phyloP scores from a whole-genome alignment of 2,113 vertebrate species.

The Trichechus manatus region DNA sequence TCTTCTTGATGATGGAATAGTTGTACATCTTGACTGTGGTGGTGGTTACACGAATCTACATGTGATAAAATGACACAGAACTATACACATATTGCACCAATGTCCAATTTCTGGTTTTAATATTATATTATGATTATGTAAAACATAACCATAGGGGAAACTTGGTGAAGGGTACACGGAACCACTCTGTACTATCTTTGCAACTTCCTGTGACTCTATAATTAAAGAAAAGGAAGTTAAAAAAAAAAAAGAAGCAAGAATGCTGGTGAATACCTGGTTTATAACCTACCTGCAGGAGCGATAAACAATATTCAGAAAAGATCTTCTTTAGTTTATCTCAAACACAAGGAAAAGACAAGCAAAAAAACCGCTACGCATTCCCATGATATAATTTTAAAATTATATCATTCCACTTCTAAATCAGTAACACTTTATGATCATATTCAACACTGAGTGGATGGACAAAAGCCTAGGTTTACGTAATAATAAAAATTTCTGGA shows the following conservation, averaged over 20 bases:
- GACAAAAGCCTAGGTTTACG: conserved; percentile 31
- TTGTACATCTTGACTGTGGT: background rate
- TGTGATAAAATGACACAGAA: background rate
- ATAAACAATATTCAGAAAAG: conserved; percentile 39
- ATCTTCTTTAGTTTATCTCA: conserved; percentile 19
- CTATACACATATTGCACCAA: background rate
- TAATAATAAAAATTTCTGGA: conserved; percentile 18
- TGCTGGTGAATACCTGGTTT: conserved; percentile 33
- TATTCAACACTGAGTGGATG: background rate
- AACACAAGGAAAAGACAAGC: background rate
- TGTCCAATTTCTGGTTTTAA: background rate
- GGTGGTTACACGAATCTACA: background rate
- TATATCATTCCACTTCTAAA: conserved; percentile 8
- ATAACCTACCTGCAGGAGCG: conserved; percentile 23
- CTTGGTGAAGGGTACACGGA: background rate
- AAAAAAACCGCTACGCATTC: conserved; percentile 6
- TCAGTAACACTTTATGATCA: background rate
- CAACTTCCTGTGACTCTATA: conserved; percentile 9
- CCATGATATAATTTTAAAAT: background rate
- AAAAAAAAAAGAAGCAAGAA: conserved; percentile 17
- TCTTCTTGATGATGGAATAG: background rate
- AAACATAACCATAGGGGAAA: background rate
- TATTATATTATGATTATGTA: background rate
- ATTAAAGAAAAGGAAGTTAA: conserved; percentile 26
- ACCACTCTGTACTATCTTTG: background rate